Evolutionary conservation across 2,888 invertebrate species (phyloP), one percentile per base, ranked within the genome.

Genomic region (Leptopilina drosophilae): DNA sequence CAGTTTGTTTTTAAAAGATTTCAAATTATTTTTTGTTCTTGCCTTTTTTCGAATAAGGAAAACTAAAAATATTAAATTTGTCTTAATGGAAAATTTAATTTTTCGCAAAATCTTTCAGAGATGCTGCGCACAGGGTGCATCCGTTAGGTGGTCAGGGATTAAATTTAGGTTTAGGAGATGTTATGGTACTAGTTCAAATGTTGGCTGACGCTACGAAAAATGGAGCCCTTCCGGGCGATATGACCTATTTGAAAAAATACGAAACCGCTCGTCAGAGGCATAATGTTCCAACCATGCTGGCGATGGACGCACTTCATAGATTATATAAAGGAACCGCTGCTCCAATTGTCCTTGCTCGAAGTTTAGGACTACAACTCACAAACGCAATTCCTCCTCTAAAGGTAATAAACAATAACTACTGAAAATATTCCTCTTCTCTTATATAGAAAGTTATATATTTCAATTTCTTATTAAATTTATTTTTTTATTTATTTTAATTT

Each of bases 121-220:
- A 97, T 92, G 96, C 97, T 64, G 96, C 97, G 0, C 96, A 99
- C 92, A 94, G 98, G 84, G 94, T 99, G 26, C 99, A 99, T 92
- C 99, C 99, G 0, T 91, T 99, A 84, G 99, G 99, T 59, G 99
- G 99, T 0, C 99, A 99, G 92, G 99, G 99, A 8, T 98, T 99
- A 0, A 99, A 99, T 93, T 93, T 99, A 66, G 99, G 99, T 1
- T 98, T 99, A 91, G 97, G 98, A 8, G 99, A 99, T 92, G 95
- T 98, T 0, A 92, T 93, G 49, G 94, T 94, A 84, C 93, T 99
- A n/a, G 94, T 95, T 0, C 92, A 95, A 73, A 90, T 95, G 14
- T 92, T 99, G 15, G 94, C 95, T 0, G 94, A 96, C 33, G 95
- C 96, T 0, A 93, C 95, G 0, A 94, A 95, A 87, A 93, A 94